Percentiles rank a stretch among this genome's conserved stretches.
Conservation (phyloP, 30 jellyfish, hydroid and myxozoan genomes). For the Phacellophora camtschatica region DNA sequence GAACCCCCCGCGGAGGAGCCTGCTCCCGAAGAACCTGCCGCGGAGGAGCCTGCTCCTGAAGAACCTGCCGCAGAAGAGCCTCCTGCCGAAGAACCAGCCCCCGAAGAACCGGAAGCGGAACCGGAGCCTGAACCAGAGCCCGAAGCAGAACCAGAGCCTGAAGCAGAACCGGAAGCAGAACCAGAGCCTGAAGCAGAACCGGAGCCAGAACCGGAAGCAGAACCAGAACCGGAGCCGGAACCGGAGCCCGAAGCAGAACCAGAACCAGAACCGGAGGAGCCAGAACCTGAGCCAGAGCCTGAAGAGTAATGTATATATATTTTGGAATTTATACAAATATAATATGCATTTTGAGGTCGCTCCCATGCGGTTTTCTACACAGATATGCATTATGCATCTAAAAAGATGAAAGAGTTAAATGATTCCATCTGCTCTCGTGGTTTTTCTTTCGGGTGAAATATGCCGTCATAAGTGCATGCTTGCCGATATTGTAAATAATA, state of each 20-base stretch:
- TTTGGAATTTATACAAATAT: no score
- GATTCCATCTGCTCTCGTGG: no score
- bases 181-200: slow-evolving; percentile 45
- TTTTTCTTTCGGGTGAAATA: no score
- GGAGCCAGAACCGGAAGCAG: slow-evolving; percentile 11
- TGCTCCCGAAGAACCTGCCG: slow-evolving; percentile 25
- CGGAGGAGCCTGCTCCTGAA: slow-evolving; percentile 40
- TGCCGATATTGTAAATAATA: no score
- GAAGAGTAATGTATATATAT: no score
- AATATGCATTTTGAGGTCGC: no score
- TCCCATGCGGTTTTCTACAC: no score
- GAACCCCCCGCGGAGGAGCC: slow-evolving; percentile 26
- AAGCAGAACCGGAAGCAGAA: not conserved
- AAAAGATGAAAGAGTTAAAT: no score
- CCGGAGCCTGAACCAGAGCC: slow-evolving; percentile 24
- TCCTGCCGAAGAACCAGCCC: slow-evolving; percentile 32
- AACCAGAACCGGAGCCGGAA: slow-evolving; percentile 31
- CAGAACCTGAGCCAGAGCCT: slow-evolving; percentile 9
- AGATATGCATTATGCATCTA: no score
- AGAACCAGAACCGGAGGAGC: slow-evolving; percentile 10
- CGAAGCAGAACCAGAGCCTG: slow-evolving; percentile 23
- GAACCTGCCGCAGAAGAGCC: slow-evolving; percentile 50
- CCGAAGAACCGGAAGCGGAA: slow-evolving; percentile 28
- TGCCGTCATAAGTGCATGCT: no score
- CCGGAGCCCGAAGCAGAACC: slow-evolving; percentile 16